phyloP scores from a whole-genome alignment of 64 coral and sea anemone genomes.

The Hydrozoanthus tunicans region DNA sequence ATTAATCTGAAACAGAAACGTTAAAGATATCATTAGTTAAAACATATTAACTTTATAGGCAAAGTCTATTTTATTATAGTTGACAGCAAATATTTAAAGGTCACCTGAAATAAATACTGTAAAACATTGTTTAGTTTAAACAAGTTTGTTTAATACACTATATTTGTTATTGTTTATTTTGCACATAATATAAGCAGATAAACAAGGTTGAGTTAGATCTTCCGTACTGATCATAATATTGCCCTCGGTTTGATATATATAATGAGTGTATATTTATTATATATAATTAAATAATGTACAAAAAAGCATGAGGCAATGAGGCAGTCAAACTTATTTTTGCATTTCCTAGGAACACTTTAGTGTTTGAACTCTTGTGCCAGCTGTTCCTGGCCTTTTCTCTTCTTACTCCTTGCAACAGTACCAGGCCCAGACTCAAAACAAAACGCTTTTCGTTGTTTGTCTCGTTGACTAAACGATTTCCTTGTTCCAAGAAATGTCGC shows the following conservation, averaged over 20 bases:
- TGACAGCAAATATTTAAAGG: neutral
- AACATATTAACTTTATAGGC: neutral
- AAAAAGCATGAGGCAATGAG: too few species aligned
- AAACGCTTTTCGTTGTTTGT: slow-evolving; percentile 34
- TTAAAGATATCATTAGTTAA: slow-evolving; percentile 4
- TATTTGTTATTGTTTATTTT: too few species aligned
- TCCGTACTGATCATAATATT: too few species aligned
- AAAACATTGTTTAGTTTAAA: neutral
- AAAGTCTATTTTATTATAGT: slow-evolving; percentile 6
- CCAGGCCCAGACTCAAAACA: neutral
- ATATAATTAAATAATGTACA: too few species aligned
- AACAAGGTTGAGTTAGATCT: too few species aligned
- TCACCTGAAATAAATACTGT: neutral
- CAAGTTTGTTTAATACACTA: too few species aligned
- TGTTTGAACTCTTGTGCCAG: slow-evolving; percentile 2
- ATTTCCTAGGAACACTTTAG: slow-evolving; percentile 29
- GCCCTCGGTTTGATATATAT: too few species aligned
- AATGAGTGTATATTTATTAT: too few species aligned
- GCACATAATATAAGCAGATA: too few species aligned
- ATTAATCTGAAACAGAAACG: slow-evolving; percentile 42
- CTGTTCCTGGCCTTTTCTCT: slow-evolving; percentile 38
- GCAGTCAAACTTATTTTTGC: neutral
- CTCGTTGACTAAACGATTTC: slow-evolving; percentile 37
- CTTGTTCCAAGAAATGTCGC: slow-evolving; percentile 33
- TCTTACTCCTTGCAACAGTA: slow-evolving; percentile 1